These are phyloP conservation scores for Eulemur macaco DNA, from an alignment of 2,113 vertebrate genomes.

Conservation along the genomic window DNA sequence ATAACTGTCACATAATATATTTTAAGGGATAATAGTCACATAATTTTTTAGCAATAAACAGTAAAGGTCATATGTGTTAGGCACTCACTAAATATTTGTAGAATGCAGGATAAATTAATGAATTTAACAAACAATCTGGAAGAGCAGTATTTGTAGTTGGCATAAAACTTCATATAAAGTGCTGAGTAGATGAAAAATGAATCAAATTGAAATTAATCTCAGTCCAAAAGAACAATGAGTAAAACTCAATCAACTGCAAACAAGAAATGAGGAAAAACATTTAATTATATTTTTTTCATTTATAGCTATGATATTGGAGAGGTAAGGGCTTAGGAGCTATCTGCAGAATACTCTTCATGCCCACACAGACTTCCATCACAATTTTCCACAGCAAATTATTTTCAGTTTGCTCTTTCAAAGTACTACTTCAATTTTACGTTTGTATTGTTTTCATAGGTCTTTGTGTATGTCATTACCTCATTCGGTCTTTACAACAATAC, in stretches of 20 bases:
- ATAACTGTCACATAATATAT: not conserved
- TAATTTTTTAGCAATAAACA: not conserved
- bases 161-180: not conserved
- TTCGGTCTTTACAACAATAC: not conserved
- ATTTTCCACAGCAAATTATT: not conserved
- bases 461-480: not conserved
- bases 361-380: not conserved
- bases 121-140: not conserved
- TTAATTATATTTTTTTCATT: too few relatives aligned
- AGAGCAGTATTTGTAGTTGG: conserved; percentile 16
- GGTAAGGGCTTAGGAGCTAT: not conserved
- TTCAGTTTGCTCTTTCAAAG: not conserved
- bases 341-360: not conserved
- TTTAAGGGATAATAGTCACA: not conserved
- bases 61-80: not conserved
- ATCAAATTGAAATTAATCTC: conserved; percentile 11
- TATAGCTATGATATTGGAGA: not conserved
- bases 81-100: not conserved
- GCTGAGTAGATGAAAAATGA: not conserved
- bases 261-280: not conserved
- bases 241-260: not conserved
- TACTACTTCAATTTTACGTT: not conserved
- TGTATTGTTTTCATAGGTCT: not conserved
- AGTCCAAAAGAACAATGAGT: not conserved
- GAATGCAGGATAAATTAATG: not conserved